These are phyloP conservation scores for Cotesia chilonis DNA, from an alignment of 1,140 invertebrate genomes.

Conservation along the genomic window DNA sequence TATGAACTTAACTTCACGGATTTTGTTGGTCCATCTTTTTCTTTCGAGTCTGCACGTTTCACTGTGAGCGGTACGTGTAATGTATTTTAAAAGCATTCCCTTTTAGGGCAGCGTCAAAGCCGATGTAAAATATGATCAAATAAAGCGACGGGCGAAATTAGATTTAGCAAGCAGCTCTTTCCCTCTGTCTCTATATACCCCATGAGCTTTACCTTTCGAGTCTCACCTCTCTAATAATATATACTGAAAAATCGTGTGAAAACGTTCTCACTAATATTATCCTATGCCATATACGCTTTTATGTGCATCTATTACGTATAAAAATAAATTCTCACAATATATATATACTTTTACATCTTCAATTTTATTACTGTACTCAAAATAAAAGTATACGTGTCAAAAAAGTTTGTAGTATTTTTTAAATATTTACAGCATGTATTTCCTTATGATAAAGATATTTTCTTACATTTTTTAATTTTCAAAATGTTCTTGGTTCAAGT, in stretches of 20 bases:
- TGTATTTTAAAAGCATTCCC: conserved; percentile 58
- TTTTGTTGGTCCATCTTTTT: conserved; percentile 2
- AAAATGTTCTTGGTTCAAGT: too few relatives aligned
- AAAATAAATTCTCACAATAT: too few relatives aligned
- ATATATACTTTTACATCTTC: too few relatives aligned
- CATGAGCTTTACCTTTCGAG: conserved; percentile 25
- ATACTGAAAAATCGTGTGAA: conserved; percentile 47
- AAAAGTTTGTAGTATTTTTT: not conserved
- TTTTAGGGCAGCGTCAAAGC: conserved; percentile 56
- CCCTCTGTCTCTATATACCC: conserved; percentile 40
- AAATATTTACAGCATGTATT: not conserved
- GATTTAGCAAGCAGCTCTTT: conserved; percentile 55
- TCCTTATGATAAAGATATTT: too few relatives aligned
- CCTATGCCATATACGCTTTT: not conserved
- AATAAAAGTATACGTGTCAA: too few relatives aligned
- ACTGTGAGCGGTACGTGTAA: conserved; percentile 44
- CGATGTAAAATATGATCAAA: conserved; percentile 59
- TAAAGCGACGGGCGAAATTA: conserved; percentile 53
- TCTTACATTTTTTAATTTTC: too few relatives aligned
- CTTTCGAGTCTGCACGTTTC: not conserved
- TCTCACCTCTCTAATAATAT: conserved; percentile 22
- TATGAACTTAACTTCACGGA: not conserved
- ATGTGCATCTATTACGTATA: conserved; percentile 12
- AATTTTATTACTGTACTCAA: too few relatives aligned
- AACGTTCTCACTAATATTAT: conserved; percentile 38